phyloP scores from a whole-genome alignment of 2,113 vertebrate species.

The Dendrocopos noguchii region DNA sequence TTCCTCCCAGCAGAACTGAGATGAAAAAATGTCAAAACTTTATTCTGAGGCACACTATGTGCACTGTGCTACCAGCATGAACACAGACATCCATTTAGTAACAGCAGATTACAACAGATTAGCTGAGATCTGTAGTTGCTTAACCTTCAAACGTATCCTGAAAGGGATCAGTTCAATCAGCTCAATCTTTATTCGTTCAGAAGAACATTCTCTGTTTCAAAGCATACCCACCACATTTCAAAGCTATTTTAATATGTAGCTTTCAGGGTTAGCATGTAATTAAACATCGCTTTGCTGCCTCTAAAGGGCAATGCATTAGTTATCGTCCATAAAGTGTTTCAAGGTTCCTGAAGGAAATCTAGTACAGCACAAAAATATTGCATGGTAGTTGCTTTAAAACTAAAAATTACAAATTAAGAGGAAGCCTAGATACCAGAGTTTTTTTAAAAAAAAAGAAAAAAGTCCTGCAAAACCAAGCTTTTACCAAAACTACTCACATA shows the following conservation, averaged over 20 bases:
- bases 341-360: slow-evolving; percentile 1
- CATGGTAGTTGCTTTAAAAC: not conserved
- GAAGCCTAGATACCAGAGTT: not conserved
- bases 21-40: slow-evolving; percentile 36
- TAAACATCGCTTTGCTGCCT: not conserved
- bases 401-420: not conserved
- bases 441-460: not conserved
- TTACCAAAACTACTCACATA: not conserved
- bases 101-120: slow-evolving; percentile 84
- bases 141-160: slow-evolving; percentile 81
- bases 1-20: slow-evolving; percentile 44
- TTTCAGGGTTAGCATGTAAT: not conserved
- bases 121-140: slow-evolving; percentile 77
- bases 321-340: not conserved
- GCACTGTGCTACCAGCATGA: not conserved
- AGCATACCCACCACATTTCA: not conserved
- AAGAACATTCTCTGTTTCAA: slow-evolving; percentile 1
- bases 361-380: not conserved
- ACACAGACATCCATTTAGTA: slow-evolving; percentile 68
- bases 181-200: not conserved
- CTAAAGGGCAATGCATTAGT: not conserved
- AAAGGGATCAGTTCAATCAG: slow-evolving; percentile 58
- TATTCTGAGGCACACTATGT: slow-evolving; percentile 34
- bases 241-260: not conserved
- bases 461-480: not conserved